A percentile compares a stretch with the other conserved stretches of the same genome.
Evolutionary conservation across 2,888 invertebrate genomes (phyloP).

Genomic region (Notocelia uddmanniana): DNA sequence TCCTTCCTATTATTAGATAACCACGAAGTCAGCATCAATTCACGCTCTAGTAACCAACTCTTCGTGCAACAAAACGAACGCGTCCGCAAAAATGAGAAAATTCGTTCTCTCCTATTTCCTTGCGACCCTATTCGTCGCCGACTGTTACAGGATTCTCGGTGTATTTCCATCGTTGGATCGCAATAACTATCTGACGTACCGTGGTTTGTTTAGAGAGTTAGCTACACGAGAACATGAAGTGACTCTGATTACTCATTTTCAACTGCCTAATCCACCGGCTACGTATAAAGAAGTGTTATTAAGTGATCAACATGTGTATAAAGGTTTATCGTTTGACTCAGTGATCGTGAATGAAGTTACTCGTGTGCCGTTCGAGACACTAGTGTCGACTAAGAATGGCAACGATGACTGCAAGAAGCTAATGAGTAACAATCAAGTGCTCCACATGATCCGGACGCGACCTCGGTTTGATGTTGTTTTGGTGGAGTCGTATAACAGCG

Average conservation of each 20-base stretch:
- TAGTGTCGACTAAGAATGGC: conserved; percentile 79
- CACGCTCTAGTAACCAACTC: conserved; percentile 76
- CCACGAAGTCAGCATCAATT: conserved; percentile 70
- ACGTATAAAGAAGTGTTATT: conserved; percentile 85
- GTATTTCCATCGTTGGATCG: conserved; percentile 83
- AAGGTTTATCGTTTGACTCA: conserved; percentile 79
- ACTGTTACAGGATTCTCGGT: conserved; percentile 81
- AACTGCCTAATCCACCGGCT: conserved; percentile 73
- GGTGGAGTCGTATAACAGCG: conserved; percentile 90
- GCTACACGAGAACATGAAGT: conserved; percentile 83
- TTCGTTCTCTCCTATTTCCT: conserved; percentile 64
- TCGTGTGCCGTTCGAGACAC: conserved; percentile 79
- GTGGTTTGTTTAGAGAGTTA: conserved; percentile 79
- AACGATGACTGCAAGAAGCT: conserved; percentile 81
- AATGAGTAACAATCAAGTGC: conserved; percentile 81
- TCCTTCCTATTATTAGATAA: conserved; percentile 81
- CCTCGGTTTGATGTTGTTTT: conserved; percentile 89
- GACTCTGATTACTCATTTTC: conserved; percentile 83
- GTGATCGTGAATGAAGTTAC: conserved; percentile 79
- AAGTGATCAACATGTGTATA: conserved; percentile 72
- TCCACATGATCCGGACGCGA: conserved; percentile 80
- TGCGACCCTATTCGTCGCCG: conserved; percentile 63
- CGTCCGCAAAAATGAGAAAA: conserved; percentile 70
- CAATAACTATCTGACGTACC: conserved; percentile 82
- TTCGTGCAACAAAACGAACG: conserved; percentile 71